Evolutionary conservation across 1,140 invertebrate species (phyloP), one percentile per base, ranked within the genome.

Genomic region (Alviniconcha marisindica): DNA sequence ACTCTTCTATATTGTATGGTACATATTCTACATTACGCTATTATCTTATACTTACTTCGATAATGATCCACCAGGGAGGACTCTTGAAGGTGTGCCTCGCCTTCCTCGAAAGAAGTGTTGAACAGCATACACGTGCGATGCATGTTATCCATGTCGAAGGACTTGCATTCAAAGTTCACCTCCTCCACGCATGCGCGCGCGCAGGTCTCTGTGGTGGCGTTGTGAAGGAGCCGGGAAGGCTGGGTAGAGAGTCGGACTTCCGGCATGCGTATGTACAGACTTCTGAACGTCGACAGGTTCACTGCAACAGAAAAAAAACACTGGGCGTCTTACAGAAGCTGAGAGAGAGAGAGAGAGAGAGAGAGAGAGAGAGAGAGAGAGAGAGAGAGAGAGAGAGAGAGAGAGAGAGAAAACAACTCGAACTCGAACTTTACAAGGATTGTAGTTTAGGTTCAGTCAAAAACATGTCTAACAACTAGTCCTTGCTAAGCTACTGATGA

Each of bases 101-200:
- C 86, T 15, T 90, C 87, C 24, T 85, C 85, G 71, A 89, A 88
- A 1, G 87, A 86, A 42, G 90, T 82, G 82, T 90, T 90, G 54
- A 87, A 88, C 24, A 91, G 69, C 56, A 86, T 83, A 81, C 90
- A 91, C 21, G 81, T 85, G 38, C 77, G 80, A 10, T 83, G 63
- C 60, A 74, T 56, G 73, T 90, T 90, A 81, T 90, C 88, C 33
- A 90, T 77, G 69, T 91, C 90, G 66, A 90, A 91, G 12, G 90
- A 91, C 77, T 86, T 86, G 69, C 90, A 91, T 69, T 91, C 90
- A 79, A 91, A 91, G 21, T 81, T 79, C 33, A 83, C 82, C 63
- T 91, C 89, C 51, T 82, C 83, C 18, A 86, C 87, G 80, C 90
- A 91, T 12, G 73, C 36, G 15, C 84, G 60, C 66, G 90, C 87